These are phyloP conservation scores for Eurystomus gularis DNA, from an alignment of 2,113 vertebrate species.

Conservation along the genomic window DNA sequence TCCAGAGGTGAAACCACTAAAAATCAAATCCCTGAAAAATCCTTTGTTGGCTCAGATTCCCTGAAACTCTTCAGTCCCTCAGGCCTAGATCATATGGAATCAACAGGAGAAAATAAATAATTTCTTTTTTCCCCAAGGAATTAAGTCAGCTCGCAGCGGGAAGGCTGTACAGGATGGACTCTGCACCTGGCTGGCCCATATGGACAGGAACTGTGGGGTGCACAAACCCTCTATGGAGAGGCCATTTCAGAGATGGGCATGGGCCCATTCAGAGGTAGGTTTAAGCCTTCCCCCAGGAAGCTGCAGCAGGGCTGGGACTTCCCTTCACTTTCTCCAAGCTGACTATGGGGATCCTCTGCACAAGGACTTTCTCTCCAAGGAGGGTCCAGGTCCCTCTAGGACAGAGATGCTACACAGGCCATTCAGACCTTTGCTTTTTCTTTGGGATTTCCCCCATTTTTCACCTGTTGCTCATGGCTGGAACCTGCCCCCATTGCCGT, in stretches of 20 bases:
- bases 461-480: background rate
- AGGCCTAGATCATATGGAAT: background rate
- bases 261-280: rapidly evolving
- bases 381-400: background rate
- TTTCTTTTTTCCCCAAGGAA: background rate
- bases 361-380: background rate
- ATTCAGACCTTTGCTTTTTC: background rate
- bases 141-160: rapidly evolving
- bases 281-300: background rate
- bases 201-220: background rate
- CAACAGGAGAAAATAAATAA: background rate
- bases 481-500: background rate
- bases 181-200: background rate
- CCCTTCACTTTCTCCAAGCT: background rate
- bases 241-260: background rate
- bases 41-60: background rate
- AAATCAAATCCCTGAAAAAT: background rate
- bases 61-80: background rate
- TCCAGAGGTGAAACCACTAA: background rate
- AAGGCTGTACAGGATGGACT: background rate
- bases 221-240: background rate
- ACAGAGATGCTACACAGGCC: background rate
- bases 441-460: background rate
- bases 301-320: background rate
- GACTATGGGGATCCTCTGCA: rapidly evolving